Evolutionary conservation across 2,113 vertebrate species (phyloP), one percentile per base, ranked within the genome.

Genomic region (Bubo blakistoni): DNA sequence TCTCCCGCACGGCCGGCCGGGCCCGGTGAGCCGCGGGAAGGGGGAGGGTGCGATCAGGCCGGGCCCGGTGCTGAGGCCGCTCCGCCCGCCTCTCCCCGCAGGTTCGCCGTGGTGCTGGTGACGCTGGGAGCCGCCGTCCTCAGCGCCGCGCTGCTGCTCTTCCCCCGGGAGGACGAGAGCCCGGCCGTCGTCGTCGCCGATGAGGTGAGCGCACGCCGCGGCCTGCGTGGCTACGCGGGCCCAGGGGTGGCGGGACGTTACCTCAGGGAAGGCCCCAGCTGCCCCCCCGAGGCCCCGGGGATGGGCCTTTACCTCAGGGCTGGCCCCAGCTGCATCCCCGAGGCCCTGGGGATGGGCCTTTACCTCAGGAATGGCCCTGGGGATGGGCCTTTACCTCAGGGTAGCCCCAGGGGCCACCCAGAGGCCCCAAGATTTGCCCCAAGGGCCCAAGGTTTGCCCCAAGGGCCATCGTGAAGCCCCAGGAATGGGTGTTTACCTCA

Each of bases 121-220:
- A 4, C 11, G 69, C 73, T 92, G 73, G 92, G 79, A 22, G 82
- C 89, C 36, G 79, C 74, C 16, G 8, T 27, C 2, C 79, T 96
- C n/a, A 96, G 57, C 90, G 94, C 92, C n/a, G 90, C 62, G 42
- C 90, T 96, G 90, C 87, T 96, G 87, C 92, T 95, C 4, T 72
- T 91, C 29, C 96, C 96, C 13, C 87, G 94, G 42, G 81, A 95
- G 67, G 88, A 40, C 34, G 81, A 80, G 67, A 12, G 14, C 0
- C 85, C 77, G 52, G 52, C 20, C 46, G 1, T 52, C 0, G 40
- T 17, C 9, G 44, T 62, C 34, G 81, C 34, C 1, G 52, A 38
- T 27, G 62, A 96, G 95, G 95, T 96, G 91, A 94, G 85, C 11
- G 36, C 9, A 17, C 3, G 38, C 20, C 22, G 20, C 14, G 70